phyloP scores from a whole-genome alignment of 2,113 vertebrate species.

The Protobothrops mucrosquamatus region DNA sequence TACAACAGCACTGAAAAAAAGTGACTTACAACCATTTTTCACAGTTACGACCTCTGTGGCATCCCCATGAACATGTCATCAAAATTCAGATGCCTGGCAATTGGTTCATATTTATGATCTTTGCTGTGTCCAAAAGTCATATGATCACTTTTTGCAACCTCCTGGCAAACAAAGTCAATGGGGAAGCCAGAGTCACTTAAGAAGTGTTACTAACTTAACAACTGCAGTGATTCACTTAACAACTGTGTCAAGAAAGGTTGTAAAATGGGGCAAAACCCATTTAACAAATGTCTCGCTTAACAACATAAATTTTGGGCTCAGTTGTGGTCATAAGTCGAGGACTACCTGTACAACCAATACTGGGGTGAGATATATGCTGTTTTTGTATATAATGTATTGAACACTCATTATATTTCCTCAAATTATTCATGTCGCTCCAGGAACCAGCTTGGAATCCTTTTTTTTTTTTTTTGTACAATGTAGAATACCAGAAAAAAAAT shows the following conservation, averaged over 20 bases:
- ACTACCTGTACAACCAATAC: not conserved
- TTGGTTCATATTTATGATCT: not conserved
- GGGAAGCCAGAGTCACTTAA: too few relatives aligned
- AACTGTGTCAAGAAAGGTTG: too few relatives aligned
- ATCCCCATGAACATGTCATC: not conserved
- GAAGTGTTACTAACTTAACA: too few relatives aligned
- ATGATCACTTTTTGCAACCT: too few relatives aligned
- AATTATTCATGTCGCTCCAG: not conserved
- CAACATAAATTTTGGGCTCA: not conserved
- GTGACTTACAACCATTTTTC: not conserved
- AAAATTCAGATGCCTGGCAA: not conserved
- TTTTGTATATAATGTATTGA: not conserved
- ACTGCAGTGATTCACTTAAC: too few relatives aligned
- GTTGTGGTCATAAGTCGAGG: not conserved
- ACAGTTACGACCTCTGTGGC: too few relatives aligned
- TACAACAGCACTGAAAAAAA: not conserved
- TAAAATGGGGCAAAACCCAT: not conserved
- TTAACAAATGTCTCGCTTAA: too few relatives aligned
- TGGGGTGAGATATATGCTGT: not conserved
- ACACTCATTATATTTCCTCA: not conserved
- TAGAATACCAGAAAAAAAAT: not conserved
- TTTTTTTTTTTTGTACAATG: not conserved
- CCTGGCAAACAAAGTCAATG: too few relatives aligned
- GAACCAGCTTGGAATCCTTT: not conserved
- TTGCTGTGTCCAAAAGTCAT: not conserved